Base-by-base conservation (phyloP, 2,113 vertebrate genomes). In the Sisor rabdophorus region DNA sequence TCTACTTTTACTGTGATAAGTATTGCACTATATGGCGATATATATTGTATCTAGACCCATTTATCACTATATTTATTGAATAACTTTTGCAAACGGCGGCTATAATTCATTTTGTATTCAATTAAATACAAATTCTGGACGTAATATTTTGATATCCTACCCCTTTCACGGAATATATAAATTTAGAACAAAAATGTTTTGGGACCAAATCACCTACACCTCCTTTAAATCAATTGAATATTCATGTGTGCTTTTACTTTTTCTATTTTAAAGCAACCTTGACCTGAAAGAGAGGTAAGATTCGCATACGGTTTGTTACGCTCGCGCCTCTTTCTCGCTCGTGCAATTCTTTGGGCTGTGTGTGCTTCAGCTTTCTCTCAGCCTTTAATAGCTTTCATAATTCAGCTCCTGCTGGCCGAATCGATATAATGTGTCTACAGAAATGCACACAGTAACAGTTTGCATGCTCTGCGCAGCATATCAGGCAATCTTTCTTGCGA, bases 241-340 rank as follows among this genome's bases (percentile, higher is more conserved):
- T 61, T 78, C 24, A 20, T 32, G 80, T 88, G 83, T 86, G 81
- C 85, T 82, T 84, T 48, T 80, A 87, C 82, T 82, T 84, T 84
- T 73, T 28, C 13, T 68, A 20, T 89, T 89, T 86, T 87, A 87
- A 91, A 90, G 93, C 93, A 92, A 86, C 92, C 91, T 92, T 86
- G 93, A 93, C 81, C 83, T 91, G 90, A 93, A 92, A 82, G 92
- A 94, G 87, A 94, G 94, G 93, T 94, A 92, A 92, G 93, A 70
- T 79, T 52, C 16, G 83, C 65, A 79, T 81, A n/a, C 79, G 75
- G 67, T 64, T 11, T 52, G 11, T 55, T 55, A 19, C 26, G 55
- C 32, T 65, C n/a, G n/a, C 12, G 28, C 52, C 16, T 11, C n/a
- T 26, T 19, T 48, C 52, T 52, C 10, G 71, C 19, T 11, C 12